Conservation (phyloP, 2,888 invertebrate species). For the Drosophila stalkeri region DNA sequence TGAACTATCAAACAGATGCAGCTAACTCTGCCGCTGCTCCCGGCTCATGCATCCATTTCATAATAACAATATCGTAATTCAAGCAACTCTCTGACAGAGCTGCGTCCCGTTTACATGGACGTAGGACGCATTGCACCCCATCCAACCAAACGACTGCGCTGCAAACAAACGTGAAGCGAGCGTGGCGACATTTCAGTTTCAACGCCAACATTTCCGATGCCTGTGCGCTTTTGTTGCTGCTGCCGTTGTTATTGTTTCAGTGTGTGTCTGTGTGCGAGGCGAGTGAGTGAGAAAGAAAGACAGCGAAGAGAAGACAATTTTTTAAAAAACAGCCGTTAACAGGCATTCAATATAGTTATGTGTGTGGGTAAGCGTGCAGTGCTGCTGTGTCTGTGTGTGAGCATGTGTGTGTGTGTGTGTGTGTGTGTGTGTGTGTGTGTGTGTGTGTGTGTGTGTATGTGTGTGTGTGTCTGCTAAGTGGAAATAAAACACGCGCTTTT, state of each 20-base stretch:
- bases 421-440: constrained; percentile 41
- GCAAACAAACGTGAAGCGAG: constrained; percentile 46
- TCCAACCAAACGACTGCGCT: constrained; percentile 17
- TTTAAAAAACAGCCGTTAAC: constrained; percentile 72
- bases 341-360: constrained; percentile 71
- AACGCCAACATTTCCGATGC: constrained; percentile 85
- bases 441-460: constrained; percentile 20
- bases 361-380: constrained; percentile 7
- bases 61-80: constrained; percentile 83
- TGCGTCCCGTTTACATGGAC: constrained; percentile 51
- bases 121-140: constrained; percentile 16
- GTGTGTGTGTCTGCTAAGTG: constrained; percentile 71
- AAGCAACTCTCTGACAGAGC: constrained; percentile 77
- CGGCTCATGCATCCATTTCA: constrained; percentile 79
- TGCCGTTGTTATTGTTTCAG: constrained; percentile 76
- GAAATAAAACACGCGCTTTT: constrained; percentile 81
- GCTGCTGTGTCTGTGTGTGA: constrained; percentile 33
- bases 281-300: constrained; percentile 28
- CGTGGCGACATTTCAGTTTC: constrained; percentile 82
- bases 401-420: constrained; percentile 23
- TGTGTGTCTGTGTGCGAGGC: constrained; percentile 39
- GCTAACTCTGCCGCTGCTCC: constrained; percentile 38
- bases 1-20: constrained; percentile 72
- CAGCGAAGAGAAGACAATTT: constrained; percentile 48
- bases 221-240: constrained; percentile 69